Base-by-base conservation (phyloP, 2,797 vertebrate species). In the Typhlichthys eigenmanni region DNA sequence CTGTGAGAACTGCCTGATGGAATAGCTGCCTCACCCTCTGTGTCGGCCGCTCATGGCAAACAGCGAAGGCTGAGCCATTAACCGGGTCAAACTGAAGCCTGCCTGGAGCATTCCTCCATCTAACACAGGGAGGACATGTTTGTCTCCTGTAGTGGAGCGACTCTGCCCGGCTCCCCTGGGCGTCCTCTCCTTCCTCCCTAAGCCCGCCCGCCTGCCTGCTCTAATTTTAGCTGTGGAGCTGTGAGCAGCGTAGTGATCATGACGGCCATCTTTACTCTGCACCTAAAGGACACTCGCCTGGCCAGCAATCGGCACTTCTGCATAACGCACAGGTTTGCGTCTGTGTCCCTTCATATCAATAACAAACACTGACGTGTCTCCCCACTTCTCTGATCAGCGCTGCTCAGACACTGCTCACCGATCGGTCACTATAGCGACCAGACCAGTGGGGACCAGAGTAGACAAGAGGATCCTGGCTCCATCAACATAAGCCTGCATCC, bases 181-280 rank as follows among this genome's bases (percentile, higher is more conserved):
- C 79, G 68, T 75, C 70, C 78, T 81, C 55, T 65, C 81, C 78
- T 75, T 73, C 60, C 68, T 83, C 67, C 74, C 73, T 47, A 55
- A 82, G 81, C 77, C n/a, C 43, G 47, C 79, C 79, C 60, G 76
- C 69, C 67, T 48, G 78, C 73, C 69, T 66, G 83, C 79, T 88
- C 92, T 94, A 93, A 92, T 88, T 93, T 93, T 94, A 93, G 90
- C 80, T 7, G 55, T 68, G 59, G 79, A 85, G 87, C 88, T 83
- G 84, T 84, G 87, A 87, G 82, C 78, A 82, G 87, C 89, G 86
- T 87, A 91, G 84, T 86, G 89, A 92, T 24, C 24, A 24, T 89
- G 89, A 91, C 88, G 82, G 91, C 90, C 89, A 91, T 90, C 87
- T 92, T 92, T 91, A 90, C 87, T 87, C 75, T 77, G 49, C 64